phyloP scores from a whole-genome alignment of 2,888 invertebrate genomes.

The Endomychus coccineus region DNA sequence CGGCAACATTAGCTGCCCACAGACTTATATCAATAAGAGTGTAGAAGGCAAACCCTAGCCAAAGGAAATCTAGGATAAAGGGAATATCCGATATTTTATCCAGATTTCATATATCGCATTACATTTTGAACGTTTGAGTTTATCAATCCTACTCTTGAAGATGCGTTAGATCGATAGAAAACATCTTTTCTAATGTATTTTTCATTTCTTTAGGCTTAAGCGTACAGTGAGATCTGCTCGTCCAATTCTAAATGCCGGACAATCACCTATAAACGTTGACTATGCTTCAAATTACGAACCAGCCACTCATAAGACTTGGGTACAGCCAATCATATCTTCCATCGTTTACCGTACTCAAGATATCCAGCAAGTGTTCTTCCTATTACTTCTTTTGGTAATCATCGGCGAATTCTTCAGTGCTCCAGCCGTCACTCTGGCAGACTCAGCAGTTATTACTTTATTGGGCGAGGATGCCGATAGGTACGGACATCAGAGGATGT shows the following conservation, averaged over 20 bases:
- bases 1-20: too few species aligned
- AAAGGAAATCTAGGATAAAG: too few species aligned
- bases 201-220: slow-evolving; percentile 27
- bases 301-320: slow-evolving; percentile 63
- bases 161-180: too few species aligned
- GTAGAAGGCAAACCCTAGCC: too few species aligned
- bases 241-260: slow-evolving; percentile 45
- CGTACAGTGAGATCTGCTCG: slow-evolving; percentile 42
- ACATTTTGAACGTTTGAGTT: too few species aligned
- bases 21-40: too few species aligned
- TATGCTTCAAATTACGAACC: slow-evolving; percentile 71
- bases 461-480: slow-evolving; percentile 83
- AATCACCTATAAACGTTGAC: slow-evolving; percentile 67
- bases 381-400: slow-evolving; percentile 83
- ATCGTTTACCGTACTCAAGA: slow-evolving; percentile 86
- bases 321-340: slow-evolving; percentile 85
- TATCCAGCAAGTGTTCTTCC: slow-evolving; percentile 93
- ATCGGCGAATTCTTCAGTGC: slow-evolving; percentile 98
- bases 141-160: too few species aligned
- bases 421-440: slow-evolving; percentile 90
- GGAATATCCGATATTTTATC: too few species aligned
- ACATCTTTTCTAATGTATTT: too few species aligned
- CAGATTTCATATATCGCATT: too few species aligned
- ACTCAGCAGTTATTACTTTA: slow-evolving; percentile 82
- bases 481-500: slow-evolving; percentile 97